Evolutionary conservation across 2,797 vertebrate genomes (phyloP).

Genomic region (Pachyuromys duprasi): DNA sequence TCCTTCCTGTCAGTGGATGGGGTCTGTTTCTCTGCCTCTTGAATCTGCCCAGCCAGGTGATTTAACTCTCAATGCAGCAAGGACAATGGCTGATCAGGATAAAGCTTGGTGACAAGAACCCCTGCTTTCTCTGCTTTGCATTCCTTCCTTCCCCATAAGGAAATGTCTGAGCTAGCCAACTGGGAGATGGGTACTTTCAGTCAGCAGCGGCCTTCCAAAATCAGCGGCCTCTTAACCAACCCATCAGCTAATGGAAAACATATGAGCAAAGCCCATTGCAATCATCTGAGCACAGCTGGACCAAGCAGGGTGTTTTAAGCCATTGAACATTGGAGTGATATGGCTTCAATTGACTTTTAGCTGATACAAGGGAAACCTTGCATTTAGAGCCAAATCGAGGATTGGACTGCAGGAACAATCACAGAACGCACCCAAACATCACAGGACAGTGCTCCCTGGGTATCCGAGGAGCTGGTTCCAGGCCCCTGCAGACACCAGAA

Average conservation of each 20-base stretch:
- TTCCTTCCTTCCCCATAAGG: not conserved
- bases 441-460: not conserved
- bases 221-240: not conserved
- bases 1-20: not conserved
- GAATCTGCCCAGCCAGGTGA: not conserved
- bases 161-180: not conserved
- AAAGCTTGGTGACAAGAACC: not conserved
- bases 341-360: conserved; percentile 39
- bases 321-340: not conserved
- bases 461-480: not conserved
- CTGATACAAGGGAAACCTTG: not conserved
- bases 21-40: not conserved
- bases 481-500: no score
- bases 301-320: not conserved
- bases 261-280: not conserved
- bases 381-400: not conserved
- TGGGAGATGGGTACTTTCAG: not conserved
- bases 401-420: not conserved
- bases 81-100: not conserved
- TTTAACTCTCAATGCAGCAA: not conserved
- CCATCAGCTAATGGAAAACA: not conserved
- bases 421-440: not conserved
- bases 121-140: not conserved
- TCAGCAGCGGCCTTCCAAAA: not conserved
- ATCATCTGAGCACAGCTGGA: not conserved